Evolutionary conservation across 2,888 invertebrate species (phyloP), one percentile per base, ranked within the genome.

Genomic region (Latrodectus elegans): DNA sequence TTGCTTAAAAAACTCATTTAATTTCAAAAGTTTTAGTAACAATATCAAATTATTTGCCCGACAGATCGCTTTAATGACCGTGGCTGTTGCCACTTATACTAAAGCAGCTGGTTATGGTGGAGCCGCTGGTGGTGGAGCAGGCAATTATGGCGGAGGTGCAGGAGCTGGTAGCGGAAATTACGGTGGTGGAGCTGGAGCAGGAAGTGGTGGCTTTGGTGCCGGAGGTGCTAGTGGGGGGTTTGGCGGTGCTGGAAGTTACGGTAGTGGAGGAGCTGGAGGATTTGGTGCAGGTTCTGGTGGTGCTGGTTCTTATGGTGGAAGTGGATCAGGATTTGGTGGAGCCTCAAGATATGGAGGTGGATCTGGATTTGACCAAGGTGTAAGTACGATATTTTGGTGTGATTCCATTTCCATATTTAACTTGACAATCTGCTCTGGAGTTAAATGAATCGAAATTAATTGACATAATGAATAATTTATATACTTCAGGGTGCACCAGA

Each of bases 401-500:
- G 38, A 38, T 38, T 38, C 38, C 38, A 38, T 38, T 38, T 6
- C 38, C 38, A 38, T 38, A 38, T 38, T 38, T 6, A 22, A 6
- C 38, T 38, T 38, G 4, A 6, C 38, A 38, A 6, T 38, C 38
- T 38, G 38, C 38, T 6, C 4, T 38, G 38, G 4, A 22, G 4
- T 38, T 1, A 38, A 6, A 38, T 38, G 38, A 2, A 38, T 38
- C 38, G 38, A 38, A 38, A 38, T 38, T 38, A 38, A 38, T 38
- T 38, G 38, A 38, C 2, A 38, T 6, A 38, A 38, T 38, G 4
- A 38, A 38, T 38, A 38, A 38, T 38, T 38, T 38, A 38, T 55
- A 6, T 55, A 8, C 26, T 6, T 9, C 64, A 85, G 84, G 68
- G 22, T 6, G 80, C 77, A 6, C 86, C 86, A 12, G n/a, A 87